Evolutionary conservation across 1,140 invertebrate genomes (phyloP).

Genomic region (Scaptomyza montana): DNA sequence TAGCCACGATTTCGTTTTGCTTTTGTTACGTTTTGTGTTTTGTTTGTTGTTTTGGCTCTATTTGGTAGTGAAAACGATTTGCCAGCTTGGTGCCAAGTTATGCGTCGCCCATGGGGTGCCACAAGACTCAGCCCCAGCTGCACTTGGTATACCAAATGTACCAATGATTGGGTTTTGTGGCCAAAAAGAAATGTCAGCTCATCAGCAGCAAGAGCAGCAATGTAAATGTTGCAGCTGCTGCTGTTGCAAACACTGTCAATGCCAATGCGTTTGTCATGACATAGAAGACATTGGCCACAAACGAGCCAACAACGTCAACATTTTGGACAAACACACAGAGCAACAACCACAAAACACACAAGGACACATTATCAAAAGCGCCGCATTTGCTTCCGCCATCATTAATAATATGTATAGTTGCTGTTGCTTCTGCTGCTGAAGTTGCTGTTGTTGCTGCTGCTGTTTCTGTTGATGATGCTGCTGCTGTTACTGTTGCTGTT

Average conservation of each 20-base stretch:
- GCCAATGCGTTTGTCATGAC: constrained; percentile 71
- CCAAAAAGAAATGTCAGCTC: constrained; percentile 36
- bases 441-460: constrained; percentile 22
- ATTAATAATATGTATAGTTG: constrained; percentile 71
- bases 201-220: constrained; percentile 35
- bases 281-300: constrained; percentile 50
- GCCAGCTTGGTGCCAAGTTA: constrained; percentile 79
- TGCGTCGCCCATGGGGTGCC: constrained; percentile 61
- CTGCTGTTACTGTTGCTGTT: constrained; percentile 12
- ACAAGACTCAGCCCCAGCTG: constrained; percentile 14
- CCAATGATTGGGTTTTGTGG: background rate
- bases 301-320: constrained; percentile 34
- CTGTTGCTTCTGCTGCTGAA: constrained; percentile 39
- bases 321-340: constrained; percentile 37
- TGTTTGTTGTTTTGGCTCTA: constrained; percentile 51
- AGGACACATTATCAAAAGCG: constrained; percentile 65
- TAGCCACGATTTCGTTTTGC: constrained; percentile 51
- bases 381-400: constrained; percentile 75
- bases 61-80: constrained; percentile 81
- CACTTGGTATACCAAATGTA: background rate
- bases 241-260: constrained; percentile 14
- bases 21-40: constrained; percentile 36
- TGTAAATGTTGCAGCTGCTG: constrained; percentile 40
- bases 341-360: constrained; percentile 15
- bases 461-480: constrained; percentile 17